Evolutionary conservation across 2,113 vertebrate species (phyloP).

Genomic region (Drymodes brunneopygia): DNA sequence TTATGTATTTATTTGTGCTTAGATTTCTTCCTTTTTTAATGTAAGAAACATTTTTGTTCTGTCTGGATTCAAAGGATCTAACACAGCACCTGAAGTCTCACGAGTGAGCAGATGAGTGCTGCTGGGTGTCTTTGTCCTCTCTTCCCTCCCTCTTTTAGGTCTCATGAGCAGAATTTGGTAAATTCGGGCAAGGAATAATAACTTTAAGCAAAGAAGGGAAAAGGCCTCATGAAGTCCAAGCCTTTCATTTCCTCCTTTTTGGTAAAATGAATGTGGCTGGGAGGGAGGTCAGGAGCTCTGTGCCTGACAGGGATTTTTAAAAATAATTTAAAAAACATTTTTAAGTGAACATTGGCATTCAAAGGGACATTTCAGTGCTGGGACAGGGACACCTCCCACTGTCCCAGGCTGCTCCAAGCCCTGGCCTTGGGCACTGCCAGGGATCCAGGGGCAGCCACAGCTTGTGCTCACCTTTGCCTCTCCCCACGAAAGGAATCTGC

Average conservation of each 20-base stretch:
- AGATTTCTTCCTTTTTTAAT: neutral
- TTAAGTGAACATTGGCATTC: accelerated
- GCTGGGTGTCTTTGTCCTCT: neutral
- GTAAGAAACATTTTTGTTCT: neutral
- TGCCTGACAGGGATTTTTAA: neutral
- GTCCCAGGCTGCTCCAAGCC: neutral
- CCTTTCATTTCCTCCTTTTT: neutral
- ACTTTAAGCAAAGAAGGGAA: neutral
- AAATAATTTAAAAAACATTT: accelerated
- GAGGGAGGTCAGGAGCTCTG: neutral
- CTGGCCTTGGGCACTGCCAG: neutral
- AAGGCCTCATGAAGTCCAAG: neutral
- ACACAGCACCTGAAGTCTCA: accelerated
- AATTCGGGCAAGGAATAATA: accelerated
- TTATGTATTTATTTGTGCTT: neutral
- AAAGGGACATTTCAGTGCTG: neutral
- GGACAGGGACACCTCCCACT: neutral
- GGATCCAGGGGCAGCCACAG: neutral
- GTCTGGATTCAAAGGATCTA: neutral
- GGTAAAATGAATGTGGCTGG: accelerated
- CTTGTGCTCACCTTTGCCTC: neutral
- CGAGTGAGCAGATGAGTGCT: accelerated
- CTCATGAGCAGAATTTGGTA: neutral
- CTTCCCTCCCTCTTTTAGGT: accelerated
- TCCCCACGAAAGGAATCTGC: no score